Conservation (phyloP, 2,797 vertebrate species). For the Apodemus agrarius region DNA sequence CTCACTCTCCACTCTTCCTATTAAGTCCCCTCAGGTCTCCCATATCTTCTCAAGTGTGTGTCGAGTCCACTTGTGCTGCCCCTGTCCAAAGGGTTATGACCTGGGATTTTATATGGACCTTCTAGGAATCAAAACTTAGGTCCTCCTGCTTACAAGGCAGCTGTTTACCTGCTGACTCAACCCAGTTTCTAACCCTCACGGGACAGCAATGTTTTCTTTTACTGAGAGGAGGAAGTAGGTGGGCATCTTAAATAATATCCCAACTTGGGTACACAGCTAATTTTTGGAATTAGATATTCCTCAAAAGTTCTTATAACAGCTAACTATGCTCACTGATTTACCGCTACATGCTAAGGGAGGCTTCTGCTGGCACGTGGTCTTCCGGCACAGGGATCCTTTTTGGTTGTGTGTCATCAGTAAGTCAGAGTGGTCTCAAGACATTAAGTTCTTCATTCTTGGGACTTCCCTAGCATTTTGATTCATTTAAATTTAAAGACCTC, state of each 20-base stretch:
- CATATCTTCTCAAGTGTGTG: not conserved
- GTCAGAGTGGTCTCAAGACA: not conserved
- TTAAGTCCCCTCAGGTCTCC: too few relatives aligned
- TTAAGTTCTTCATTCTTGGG: conserved; percentile 13
- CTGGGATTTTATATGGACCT: not conserved
- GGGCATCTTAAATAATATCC: not conserved
- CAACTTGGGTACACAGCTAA: conserved; percentile 34
- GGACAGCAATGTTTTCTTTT: conserved; percentile 48
- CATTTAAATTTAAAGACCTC: conserved; percentile 47
- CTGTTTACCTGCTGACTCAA: not conserved
- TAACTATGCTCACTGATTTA: not conserved
- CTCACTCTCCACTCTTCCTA: too few relatives aligned
- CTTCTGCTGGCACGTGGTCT: not conserved
- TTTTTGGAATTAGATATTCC: conserved; percentile 47
- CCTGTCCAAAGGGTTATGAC: not conserved
- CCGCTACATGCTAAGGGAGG: not conserved
- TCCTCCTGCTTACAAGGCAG: too few relatives aligned
- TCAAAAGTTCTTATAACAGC: conserved; percentile 47
- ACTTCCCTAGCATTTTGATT: conserved; percentile 51
- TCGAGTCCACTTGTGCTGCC: not conserved
- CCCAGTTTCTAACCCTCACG: not conserved
- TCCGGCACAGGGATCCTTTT: not conserved
- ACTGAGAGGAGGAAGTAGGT: conserved; percentile 25
- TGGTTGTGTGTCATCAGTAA: conserved; percentile 14
- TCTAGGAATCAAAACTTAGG: not conserved